phyloP scores from a whole-genome alignment of 2,888 invertebrate genomes.

The Apotomis capreana region DNA sequence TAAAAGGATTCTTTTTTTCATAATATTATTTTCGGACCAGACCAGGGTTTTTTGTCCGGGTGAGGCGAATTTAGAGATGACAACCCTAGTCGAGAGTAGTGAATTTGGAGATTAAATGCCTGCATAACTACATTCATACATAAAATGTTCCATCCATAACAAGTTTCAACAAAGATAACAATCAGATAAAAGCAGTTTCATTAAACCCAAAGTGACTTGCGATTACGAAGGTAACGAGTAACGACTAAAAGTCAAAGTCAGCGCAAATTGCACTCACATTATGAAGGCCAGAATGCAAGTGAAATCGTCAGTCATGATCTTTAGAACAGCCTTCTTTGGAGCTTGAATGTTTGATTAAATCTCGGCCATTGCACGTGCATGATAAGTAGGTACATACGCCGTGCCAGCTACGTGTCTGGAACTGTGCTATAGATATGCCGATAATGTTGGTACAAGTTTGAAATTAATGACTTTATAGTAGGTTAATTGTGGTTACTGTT shows the following conservation, averaged over 20 bases:
- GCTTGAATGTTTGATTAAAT: constrained; percentile 36
- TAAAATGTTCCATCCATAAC: constrained; percentile 7
- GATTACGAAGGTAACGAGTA: not conserved
- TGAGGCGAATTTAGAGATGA: too few species aligned
- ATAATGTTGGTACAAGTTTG: constrained; percentile 29
- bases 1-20: too few species aligned
- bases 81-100: too few species aligned
- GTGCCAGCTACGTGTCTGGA: constrained; percentile 26
- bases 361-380: constrained; percentile 29
- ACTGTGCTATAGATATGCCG: constrained; percentile 23
- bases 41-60: too few species aligned
- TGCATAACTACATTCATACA: not conserved
- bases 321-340: constrained; percentile 27
- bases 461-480: constrained; percentile 30
- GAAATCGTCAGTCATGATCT: constrained; percentile 33
- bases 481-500: constrained; percentile 16
- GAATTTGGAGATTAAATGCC: not conserved
- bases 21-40: too few species aligned
- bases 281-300: constrained; percentile 23
- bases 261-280: constrained; percentile 6
- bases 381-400: constrained; percentile 34
- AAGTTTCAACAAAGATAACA: constrained; percentile 12
- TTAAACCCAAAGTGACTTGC: not conserved
- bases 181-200: not conserved
- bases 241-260: not conserved